Conservation (phyloP, 2,888 invertebrate genomes). For the Sarcophaga variegata region DNA sequence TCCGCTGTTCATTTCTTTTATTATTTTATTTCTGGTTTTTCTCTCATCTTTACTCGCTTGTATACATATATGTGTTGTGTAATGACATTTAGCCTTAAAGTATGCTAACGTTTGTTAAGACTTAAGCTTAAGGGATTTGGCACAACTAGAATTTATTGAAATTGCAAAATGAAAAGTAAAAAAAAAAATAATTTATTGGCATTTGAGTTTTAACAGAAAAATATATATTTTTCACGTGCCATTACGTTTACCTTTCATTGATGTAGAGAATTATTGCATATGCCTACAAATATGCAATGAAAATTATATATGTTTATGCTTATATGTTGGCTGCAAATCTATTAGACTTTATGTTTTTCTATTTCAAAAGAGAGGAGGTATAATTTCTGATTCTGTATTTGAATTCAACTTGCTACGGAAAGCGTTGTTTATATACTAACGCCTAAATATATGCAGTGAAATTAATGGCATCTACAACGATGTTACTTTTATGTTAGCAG, state of each 20-base stretch:
- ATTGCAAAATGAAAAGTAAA: not conserved
- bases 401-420: too few relatives aligned
- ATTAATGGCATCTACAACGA: too few relatives aligned
- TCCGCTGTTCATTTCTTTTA: constrained; percentile 24
- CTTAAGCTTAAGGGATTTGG: constrained; percentile 29
- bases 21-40: constrained; percentile 1
- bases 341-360: too few relatives aligned
- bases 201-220: not conserved
- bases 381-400: too few relatives aligned
- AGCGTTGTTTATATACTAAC: too few relatives aligned
- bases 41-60: not conserved
- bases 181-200: constrained; percentile 26
- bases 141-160: constrained; percentile 40
- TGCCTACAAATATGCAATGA: not conserved
- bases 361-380: too few relatives aligned
- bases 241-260: not conserved
- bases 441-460: too few relatives aligned
- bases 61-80: not conserved
- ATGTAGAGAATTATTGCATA: not conserved
- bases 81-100: constrained; percentile 25
- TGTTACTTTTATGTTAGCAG: too few relatives aligned
- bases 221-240: not conserved
- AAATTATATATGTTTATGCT: not conserved
- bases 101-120: constrained; percentile 26
- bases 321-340: not conserved